A percentile compares a stretch with the other conserved stretches of the same genome.
phyloP scores from a whole-genome alignment of 2,888 invertebrate genomes.

The Drosophila hawaiiensis region DNA sequence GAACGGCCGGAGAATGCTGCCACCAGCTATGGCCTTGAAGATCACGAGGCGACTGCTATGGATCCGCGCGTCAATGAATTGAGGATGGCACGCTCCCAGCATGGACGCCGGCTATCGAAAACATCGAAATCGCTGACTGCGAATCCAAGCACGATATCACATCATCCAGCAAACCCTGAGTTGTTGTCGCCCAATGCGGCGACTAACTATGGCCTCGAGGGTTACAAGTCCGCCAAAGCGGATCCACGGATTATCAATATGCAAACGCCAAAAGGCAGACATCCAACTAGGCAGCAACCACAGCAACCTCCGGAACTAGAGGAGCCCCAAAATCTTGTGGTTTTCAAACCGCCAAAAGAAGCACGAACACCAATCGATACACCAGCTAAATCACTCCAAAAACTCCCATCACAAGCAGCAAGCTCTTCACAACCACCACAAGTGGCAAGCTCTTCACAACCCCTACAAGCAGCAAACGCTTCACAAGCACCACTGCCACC shows the following conservation, averaged over 20 bases:
- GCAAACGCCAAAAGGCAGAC: not conserved
- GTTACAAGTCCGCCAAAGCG: slow-evolving; percentile 29
- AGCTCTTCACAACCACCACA: not conserved
- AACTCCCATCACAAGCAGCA: not conserved
- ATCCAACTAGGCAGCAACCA: not conserved
- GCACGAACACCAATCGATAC: not conserved
- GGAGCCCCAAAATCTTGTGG: not conserved
- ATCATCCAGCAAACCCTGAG: not conserved
- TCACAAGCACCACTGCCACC: not conserved
- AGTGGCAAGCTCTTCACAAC: not conserved
- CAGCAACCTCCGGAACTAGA: not conserved
- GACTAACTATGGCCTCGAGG: slow-evolving; percentile 51
- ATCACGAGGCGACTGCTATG: slow-evolving; percentile 22
- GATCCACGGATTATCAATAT: slow-evolving; percentile 32
- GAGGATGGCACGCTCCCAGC: not conserved
- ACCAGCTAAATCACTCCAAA: not conserved
- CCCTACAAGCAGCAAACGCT: not conserved
- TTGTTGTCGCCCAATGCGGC: slow-evolving; percentile 31
- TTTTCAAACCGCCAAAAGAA: not conserved
- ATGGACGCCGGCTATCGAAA: not conserved
- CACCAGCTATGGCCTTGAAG: slow-evolving; percentile 40
- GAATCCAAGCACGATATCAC: not conserved
- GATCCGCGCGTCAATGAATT: slow-evolving; percentile 33
- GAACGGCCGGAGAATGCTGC: slow-evolving; percentile 37
- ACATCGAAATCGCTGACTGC: not conserved